Conservation (phyloP, 23 tunicate species). For the Styela clava region DNA sequence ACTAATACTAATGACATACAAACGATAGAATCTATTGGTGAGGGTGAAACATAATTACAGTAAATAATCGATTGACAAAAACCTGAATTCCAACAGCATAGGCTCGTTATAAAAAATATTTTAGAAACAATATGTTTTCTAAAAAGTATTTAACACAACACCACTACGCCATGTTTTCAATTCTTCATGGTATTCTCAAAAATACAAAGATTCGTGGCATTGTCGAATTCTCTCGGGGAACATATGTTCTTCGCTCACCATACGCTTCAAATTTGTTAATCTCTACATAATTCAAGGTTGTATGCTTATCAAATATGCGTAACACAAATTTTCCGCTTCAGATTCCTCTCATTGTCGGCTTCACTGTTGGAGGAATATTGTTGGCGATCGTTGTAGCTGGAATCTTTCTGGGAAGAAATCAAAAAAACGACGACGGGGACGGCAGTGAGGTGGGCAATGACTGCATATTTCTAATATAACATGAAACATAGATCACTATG, state of each 20-base stretch:
- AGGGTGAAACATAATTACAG: too few species aligned
- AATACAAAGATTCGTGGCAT: background rate
- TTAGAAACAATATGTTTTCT: too few species aligned
- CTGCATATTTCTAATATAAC: background rate
- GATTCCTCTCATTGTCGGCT: slow-evolving; percentile 65
- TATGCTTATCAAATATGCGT: background rate
- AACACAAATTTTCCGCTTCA: background rate
- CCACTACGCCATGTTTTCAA: too few species aligned
- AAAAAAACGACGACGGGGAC: background rate
- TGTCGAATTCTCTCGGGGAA: background rate
- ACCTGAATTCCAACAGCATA: too few species aligned
- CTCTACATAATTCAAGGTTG: background rate
- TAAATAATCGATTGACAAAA: too few species aligned
- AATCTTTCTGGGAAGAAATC: slow-evolving; percentile 48
- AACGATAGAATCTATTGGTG: too few species aligned
- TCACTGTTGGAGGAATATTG: slow-evolving; percentile 67
- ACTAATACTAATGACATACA: too few species aligned
- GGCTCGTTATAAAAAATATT: too few species aligned
- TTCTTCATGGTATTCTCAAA: too few species aligned
- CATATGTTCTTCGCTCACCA: background rate
- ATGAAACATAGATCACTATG: too few species aligned
- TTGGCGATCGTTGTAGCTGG: slow-evolving; percentile 63
- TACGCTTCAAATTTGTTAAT: background rate
- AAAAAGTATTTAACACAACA: too few species aligned
- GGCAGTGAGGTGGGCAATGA: slow-evolving; percentile 20